phyloP scores from a whole-genome alignment of 2,113 vertebrate species.

The Calyptomena viridis region DNA sequence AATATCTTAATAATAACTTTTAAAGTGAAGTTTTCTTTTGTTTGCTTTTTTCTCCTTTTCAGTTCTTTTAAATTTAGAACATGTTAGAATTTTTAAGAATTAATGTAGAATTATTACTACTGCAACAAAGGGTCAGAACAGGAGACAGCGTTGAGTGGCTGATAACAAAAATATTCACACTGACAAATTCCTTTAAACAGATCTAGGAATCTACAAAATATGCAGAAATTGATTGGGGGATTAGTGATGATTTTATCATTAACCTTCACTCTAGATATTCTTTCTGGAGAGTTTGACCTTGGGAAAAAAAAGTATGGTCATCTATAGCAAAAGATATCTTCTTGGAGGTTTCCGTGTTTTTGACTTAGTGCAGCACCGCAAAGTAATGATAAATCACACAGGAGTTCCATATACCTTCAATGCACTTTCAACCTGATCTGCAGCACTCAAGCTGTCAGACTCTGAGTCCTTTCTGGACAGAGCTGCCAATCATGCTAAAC shows the following conservation, averaged over 20 bases:
- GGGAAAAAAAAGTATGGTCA: neutral
- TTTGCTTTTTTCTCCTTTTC: neutral
- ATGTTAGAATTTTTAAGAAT: neutral
- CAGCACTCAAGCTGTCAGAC: neutral
- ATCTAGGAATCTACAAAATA: neutral
- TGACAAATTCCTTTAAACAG: neutral
- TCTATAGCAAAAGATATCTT: neutral
- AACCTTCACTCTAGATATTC: neutral
- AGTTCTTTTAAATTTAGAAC: neutral
- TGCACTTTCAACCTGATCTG: neutral
- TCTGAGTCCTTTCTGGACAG: neutral
- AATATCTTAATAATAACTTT: neutral
- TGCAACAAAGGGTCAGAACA: neutral
- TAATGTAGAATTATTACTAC: neutral
- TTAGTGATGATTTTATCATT: neutral
- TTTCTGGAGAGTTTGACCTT: neutral
- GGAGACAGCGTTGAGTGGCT: neutral
- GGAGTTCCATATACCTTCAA: neutral
- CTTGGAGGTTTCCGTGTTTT: neutral
- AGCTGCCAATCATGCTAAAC: slow-evolving; percentile 37
- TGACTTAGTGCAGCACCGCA: neutral
- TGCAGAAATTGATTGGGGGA: neutral
- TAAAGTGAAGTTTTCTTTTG: neutral
- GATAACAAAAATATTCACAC: neutral
- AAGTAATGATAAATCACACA: neutral